Percentiles rank a stretch among this genome's conserved stretches.
phyloP scores from a whole-genome alignment of 1,140 invertebrate species.

The Drosophila sulfurigaster region DNA sequence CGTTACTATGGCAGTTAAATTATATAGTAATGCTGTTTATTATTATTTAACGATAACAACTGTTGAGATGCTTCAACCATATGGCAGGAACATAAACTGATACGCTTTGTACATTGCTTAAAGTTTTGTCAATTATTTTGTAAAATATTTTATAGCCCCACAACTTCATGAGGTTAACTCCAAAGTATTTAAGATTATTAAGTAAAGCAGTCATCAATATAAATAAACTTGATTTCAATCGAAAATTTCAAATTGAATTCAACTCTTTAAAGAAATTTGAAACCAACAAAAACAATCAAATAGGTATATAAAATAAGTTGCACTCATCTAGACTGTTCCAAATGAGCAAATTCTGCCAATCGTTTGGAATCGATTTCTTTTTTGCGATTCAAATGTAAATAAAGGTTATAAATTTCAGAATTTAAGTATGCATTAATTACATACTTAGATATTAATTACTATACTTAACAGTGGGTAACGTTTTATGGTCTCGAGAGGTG shows the following conservation, averaged over 20 bases:
- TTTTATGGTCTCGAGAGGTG: slow-evolving; percentile 4
- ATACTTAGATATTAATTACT: slow-evolving; percentile 19
- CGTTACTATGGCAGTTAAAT: slow-evolving; percentile 8
- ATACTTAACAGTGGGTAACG: not conserved
- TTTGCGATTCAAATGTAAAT: slow-evolving; percentile 10
- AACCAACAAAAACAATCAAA: no score
- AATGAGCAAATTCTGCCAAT: not conserved
- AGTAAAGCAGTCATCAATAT: not conserved
- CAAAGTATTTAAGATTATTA: not conserved
- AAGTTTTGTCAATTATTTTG: no score
- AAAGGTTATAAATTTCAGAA: slow-evolving; percentile 12
- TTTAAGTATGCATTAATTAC: slow-evolving; percentile 24
- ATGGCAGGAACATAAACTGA: no score
- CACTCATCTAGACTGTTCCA: not conserved
- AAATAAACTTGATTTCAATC: no score
- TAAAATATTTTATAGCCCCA: no score
- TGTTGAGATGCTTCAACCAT: not conserved
- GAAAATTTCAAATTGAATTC: no score
- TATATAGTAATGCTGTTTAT: not conserved
- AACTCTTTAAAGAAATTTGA: no score
- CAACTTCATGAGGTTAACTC: no score
- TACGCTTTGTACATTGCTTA: no score
- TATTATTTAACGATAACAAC: slow-evolving; percentile 2
- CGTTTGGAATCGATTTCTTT: not conserved
- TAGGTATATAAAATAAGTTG: no score